Evolutionary conservation across 2,888 invertebrate species (phyloP).

Genomic region (Acanthosoma haemorrhoidale): DNA sequence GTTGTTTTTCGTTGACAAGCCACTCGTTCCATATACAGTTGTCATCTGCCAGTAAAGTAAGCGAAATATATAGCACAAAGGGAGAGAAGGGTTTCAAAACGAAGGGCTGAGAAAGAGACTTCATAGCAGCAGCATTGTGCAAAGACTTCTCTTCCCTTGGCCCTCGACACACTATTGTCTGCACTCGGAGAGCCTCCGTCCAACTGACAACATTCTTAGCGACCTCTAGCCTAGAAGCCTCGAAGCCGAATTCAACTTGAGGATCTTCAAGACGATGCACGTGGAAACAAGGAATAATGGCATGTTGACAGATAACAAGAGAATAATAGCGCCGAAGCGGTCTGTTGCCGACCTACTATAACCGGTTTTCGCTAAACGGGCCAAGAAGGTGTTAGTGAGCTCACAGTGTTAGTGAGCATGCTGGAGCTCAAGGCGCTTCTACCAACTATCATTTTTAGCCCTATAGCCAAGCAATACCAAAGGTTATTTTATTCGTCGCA

Average conservation of each 20-base stretch:
- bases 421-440: too few species aligned
- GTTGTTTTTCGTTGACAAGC: too few species aligned
- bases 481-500: too few species aligned
- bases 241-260: too few species aligned
- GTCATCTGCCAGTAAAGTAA: neutral
- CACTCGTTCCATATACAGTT: neutral
- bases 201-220: neutral
- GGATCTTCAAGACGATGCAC: too few species aligned
- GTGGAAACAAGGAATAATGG: too few species aligned
- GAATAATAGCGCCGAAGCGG: neutral
- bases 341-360: neutral
- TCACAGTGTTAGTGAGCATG: too few species aligned
- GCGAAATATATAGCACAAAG: neutral
- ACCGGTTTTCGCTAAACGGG: neutral
- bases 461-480: too few species aligned
- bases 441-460: too few species aligned
- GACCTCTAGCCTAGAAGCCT: neutral
- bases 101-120: neutral
- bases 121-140: neutral
- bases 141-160: too few species aligned
- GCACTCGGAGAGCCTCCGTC: neutral
- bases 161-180: neutral
- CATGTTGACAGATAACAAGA: neutral
- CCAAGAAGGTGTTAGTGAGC: too few species aligned
- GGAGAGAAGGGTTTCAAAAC: slow-evolving; percentile 5